A percentile compares a stretch with the other conserved stretches of the same genome.
These are phyloP conservation scores for Diaphora mendica DNA, from an alignment of 2,888 invertebrate genomes.

Conservation along the genomic window DNA sequence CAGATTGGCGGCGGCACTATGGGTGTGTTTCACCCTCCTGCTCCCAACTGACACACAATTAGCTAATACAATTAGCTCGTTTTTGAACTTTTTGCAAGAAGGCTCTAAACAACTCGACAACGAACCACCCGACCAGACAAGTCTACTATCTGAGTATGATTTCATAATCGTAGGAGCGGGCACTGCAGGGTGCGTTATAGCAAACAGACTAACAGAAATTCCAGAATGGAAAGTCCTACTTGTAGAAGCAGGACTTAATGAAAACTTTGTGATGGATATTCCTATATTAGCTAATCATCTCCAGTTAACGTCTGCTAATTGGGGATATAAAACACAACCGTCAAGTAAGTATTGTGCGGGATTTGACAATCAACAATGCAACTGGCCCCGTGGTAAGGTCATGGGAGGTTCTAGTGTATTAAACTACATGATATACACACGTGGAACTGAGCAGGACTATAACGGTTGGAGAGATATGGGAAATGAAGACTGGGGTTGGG, in stretches of 20 bases:
- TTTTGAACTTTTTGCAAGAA: constrained; percentile 84
- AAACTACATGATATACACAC: constrained; percentile 93
- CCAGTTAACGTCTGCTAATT: constrained; percentile 91
- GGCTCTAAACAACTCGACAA: constrained; percentile 81
- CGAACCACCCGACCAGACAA: constrained; percentile 85
- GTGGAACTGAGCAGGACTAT: constrained; percentile 91
- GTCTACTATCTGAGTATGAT: constrained; percentile 88
- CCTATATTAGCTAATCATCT: constrained; percentile 91
- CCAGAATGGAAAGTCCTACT: constrained; percentile 89
- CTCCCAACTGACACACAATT: constrained; percentile 65
- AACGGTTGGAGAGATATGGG: constrained; percentile 91
- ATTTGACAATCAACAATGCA: constrained; percentile 90
- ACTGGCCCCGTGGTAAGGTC: constrained; percentile 93
- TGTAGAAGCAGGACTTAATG: constrained; percentile 90
- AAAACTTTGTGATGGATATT: constrained; percentile 91
- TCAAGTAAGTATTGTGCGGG: constrained; percentile 91
- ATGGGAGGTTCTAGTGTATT: constrained; percentile 93
- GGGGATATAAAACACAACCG: constrained; percentile 93
- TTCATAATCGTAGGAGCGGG: constrained; percentile 93
- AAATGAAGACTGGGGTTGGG: constrained; percentile 91
- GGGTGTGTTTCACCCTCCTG: constrained; percentile 61
- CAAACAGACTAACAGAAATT: constrained; percentile 90
- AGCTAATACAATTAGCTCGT: constrained; percentile 77
- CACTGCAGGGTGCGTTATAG: constrained; percentile 92
- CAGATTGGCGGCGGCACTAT: constrained; percentile 60